A percentile compares a stretch with the other conserved stretches of the same genome.
phyloP scores from a whole-genome alignment of 2,888 invertebrate species.

The Drosophila flavopinicola region DNA sequence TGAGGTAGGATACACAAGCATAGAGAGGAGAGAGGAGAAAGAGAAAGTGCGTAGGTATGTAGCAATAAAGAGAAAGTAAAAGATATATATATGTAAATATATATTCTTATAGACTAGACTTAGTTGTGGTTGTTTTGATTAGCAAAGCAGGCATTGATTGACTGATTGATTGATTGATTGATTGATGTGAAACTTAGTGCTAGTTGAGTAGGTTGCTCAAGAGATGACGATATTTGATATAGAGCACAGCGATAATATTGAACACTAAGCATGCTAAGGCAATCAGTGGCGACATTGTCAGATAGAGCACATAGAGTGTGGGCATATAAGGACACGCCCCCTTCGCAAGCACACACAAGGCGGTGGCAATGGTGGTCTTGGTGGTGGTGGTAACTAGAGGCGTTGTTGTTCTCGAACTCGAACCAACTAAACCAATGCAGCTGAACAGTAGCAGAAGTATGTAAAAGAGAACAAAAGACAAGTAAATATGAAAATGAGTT shows the following conservation, averaged over 20 bases:
- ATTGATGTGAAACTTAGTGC: constrained; percentile 21
- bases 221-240: constrained; percentile 73
- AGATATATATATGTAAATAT: constrained; percentile 18
- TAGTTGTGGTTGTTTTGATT: neutral
- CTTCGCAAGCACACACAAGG: constrained; percentile 80
- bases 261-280: constrained; percentile 82
- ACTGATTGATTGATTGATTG: constrained; percentile 10
- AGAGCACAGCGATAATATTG: constrained; percentile 76
- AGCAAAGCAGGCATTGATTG: constrained; percentile 30
- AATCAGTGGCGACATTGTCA: constrained; percentile 82
- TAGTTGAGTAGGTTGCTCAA: constrained; percentile 26
- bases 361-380: no score
- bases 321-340: constrained; percentile 83
- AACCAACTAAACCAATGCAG: constrained; percentile 70
- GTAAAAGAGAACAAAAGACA: constrained; percentile 50
- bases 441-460: constrained; percentile 46
- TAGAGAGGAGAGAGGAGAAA: constrained; percentile 19
- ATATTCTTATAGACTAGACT: constrained; percentile 14
- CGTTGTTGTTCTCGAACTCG: constrained; percentile 46
- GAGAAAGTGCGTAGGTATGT: constrained; percentile 26
- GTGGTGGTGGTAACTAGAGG: constrained; percentile 65
- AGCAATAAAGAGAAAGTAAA: constrained; percentile 59
- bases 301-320: constrained; percentile 80
- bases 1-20: constrained; percentile 50
- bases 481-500: constrained; percentile 47